Conservation (phyloP, 92 coral and sea anemone species). For the Palythoa caribaeorum region DNA sequence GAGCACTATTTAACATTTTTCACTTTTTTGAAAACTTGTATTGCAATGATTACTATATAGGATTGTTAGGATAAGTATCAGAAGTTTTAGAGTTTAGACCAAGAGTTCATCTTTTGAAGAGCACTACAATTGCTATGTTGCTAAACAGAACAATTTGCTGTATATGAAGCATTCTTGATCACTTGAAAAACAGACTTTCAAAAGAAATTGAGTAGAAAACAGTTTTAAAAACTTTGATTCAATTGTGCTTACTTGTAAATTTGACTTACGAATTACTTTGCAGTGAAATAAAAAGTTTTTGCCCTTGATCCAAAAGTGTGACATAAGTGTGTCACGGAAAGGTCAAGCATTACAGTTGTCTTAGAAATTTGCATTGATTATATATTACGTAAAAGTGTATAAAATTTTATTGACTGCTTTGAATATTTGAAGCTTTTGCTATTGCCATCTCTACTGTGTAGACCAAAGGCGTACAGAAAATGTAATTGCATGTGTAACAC, state of each 20-base stretch:
- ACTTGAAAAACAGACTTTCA: no score
- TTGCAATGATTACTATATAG: background rate
- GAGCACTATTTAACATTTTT: background rate
- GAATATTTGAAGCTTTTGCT: constrained; percentile 24
- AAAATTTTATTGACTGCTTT: background rate
- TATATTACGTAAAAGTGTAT: background rate
- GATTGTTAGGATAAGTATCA: background rate
- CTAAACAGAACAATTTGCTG: no score
- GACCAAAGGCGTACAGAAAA: background rate
- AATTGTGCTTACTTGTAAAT: background rate
- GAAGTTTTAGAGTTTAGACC: background rate
- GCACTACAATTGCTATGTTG: background rate
- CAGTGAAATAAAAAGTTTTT: background rate
- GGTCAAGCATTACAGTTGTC: background rate
- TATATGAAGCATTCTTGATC: no score
- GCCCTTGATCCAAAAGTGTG: background rate
- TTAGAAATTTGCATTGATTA: background rate
- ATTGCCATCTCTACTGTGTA: constrained; percentile 55
- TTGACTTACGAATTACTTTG: background rate
- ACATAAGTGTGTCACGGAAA: background rate
- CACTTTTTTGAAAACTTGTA: constrained; percentile 10
- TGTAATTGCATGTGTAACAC: background rate
- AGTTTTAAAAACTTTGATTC: background rate
- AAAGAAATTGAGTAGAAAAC: no score
- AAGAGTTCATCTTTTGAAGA: background rate